Evolutionary conservation across 2,797 vertebrate species (phyloP).

Genomic region (Chaenodraco wilsoni): DNA sequence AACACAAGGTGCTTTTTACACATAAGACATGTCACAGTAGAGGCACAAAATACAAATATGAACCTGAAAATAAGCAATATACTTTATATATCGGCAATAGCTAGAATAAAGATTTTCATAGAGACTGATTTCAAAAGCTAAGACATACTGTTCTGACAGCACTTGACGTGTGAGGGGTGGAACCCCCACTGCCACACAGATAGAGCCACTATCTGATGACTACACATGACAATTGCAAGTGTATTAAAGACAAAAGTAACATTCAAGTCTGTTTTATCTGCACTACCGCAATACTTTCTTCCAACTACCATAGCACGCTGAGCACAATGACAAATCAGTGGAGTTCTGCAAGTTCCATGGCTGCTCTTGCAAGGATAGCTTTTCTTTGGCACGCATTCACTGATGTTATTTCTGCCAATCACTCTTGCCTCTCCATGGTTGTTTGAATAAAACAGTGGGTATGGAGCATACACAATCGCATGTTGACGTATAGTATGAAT

Average conservation of each 20-base stretch:
- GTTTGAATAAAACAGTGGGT: constrained; percentile 25
- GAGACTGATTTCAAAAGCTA: constrained; percentile 10
- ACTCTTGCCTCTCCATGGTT: constrained; percentile 30
- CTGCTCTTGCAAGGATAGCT: constrained; percentile 47
- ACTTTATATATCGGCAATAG: background rate
- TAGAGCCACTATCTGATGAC: constrained; percentile 28
- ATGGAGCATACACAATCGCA: background rate
- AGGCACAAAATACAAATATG: too few species aligned
- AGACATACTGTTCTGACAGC: constrained; percentile 12
- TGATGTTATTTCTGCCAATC: constrained; percentile 61
- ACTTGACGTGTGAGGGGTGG: constrained; percentile 23
- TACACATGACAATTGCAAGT: constrained; percentile 42
- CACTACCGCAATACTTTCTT: constrained; percentile 32
- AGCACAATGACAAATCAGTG: constrained; percentile 44
- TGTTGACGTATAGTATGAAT: constrained; percentile 43
- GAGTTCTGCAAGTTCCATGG: constrained; percentile 40
- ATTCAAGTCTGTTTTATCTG: constrained; percentile 21
- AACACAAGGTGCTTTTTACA: too few species aligned
- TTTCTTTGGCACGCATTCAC: constrained; percentile 45
- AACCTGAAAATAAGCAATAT: too few species aligned
- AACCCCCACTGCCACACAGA: constrained; percentile 26
- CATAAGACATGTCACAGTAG: too few species aligned
- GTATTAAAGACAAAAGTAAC: constrained; percentile 50
- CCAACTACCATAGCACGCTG: constrained; percentile 36
- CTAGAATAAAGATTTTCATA: background rate